Conservation (phyloP, 2,888 invertebrate species). For the Limnephilus auricula region DNA sequence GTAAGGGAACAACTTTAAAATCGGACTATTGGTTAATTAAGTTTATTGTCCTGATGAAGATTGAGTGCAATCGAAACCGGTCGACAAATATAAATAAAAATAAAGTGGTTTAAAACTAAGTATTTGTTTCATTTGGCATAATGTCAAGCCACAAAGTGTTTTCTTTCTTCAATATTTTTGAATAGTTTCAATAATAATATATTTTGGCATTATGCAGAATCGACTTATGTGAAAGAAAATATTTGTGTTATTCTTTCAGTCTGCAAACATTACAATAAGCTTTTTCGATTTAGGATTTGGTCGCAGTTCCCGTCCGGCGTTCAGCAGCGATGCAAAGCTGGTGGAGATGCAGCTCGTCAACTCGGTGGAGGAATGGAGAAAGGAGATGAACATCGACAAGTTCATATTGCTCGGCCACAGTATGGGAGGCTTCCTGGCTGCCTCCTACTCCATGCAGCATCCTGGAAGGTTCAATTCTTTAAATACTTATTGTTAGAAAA, state of each 20-base stretch:
- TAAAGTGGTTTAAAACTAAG: too few species aligned
- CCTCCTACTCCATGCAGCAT: slow-evolving; percentile 91
- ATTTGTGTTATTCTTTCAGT: neutral
- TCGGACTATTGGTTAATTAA: too few species aligned
- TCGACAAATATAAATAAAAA: too few species aligned
- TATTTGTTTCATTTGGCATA: too few species aligned
- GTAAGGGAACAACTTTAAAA: too few species aligned
- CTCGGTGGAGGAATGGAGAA: slow-evolving; percentile 96
- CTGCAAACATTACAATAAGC: neutral
- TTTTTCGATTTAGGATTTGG: slow-evolving; percentile 87
- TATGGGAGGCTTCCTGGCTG: slow-evolving; percentile 95
- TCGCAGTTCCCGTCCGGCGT: slow-evolving; percentile 92
- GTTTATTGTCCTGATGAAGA: too few species aligned
- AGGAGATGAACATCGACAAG: slow-evolving; percentile 90
- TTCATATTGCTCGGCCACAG: slow-evolving; percentile 96
- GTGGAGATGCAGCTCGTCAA: slow-evolving; percentile 93
- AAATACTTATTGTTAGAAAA: neutral
- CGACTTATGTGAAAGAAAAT: too few species aligned
- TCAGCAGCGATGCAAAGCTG: slow-evolving; percentile 86
- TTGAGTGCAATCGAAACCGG: too few species aligned
- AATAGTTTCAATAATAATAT: too few species aligned
- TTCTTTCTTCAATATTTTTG: too few species aligned
- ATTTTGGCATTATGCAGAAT: too few species aligned
- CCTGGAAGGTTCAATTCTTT: slow-evolving; percentile 81
- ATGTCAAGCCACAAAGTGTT: too few species aligned